These are phyloP conservation scores for Pyrocephalus nanus DNA, from an alignment of 2,797 vertebrate genomes.

Conservation along the genomic window DNA sequence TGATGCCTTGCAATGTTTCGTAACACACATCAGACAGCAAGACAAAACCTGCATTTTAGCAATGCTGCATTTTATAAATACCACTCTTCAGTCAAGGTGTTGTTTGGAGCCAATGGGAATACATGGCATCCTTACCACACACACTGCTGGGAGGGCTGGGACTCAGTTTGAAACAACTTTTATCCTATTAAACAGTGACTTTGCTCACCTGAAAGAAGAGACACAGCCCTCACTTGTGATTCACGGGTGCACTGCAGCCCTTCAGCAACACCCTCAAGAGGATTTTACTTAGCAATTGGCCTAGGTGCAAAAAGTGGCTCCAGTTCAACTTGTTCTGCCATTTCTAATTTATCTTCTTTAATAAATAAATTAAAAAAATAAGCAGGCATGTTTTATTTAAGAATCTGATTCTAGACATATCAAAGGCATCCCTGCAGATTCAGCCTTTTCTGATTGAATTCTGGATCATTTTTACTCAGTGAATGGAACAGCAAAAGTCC, in stretches of 20 bases:
- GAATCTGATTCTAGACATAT: constrained; percentile 63
- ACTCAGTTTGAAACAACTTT: background rate
- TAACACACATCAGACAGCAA: background rate
- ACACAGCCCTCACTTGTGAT: background rate
- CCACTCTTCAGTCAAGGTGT: background rate
- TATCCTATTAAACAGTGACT: background rate
- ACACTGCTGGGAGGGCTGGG: background rate
- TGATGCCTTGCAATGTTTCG: background rate
- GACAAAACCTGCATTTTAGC: background rate
- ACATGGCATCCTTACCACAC: background rate
- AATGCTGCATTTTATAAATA: background rate
- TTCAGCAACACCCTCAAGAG: background rate
- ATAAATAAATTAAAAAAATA: constrained; percentile 52
- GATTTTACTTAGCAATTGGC: background rate
- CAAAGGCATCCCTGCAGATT: constrained; percentile 46
- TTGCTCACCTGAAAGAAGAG: background rate
- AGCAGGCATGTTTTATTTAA: constrained; percentile 67
- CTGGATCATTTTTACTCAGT: constrained; percentile 59
- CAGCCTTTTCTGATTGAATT: constrained; percentile 65
- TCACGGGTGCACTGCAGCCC: background rate
- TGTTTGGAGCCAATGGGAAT: background rate
- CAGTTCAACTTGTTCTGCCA: constrained; percentile 20
- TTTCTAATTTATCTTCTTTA: constrained; percentile 44
- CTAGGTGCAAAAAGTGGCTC: constrained; percentile 3
- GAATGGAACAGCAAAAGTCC: constrained; percentile 50